Evolutionary conservation across 2,113 vertebrate species (phyloP).

Genomic region (Apodemus speciosus): DNA sequence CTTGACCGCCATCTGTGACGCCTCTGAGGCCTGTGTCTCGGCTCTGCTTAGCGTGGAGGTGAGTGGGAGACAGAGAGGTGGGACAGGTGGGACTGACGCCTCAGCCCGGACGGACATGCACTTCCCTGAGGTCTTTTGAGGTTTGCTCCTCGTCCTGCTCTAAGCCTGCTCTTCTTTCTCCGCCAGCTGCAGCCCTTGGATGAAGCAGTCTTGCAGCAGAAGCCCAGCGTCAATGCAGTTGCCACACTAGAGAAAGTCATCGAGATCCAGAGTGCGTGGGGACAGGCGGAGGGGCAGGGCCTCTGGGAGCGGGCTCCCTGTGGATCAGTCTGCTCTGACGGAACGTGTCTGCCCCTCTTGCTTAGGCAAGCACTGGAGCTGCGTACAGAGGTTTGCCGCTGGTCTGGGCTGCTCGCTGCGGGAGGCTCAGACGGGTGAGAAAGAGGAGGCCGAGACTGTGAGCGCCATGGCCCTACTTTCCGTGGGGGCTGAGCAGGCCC

Average conservation of each 20-base stretch:
- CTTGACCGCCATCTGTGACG: slow-evolving; percentile 93
- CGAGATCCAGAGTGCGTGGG: slow-evolving; percentile 93
- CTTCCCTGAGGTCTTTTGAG: neutral
- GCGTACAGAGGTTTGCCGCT: slow-evolving; percentile 84
- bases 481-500: slow-evolving; percentile 88
- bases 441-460: slow-evolving; percentile 92
- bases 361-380: slow-evolving; percentile 93
- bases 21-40: slow-evolving; percentile 90
- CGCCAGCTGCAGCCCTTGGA: slow-evolving; percentile 90
- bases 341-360: neutral
- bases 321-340: neutral
- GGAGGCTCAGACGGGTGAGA: slow-evolving; percentile 92
- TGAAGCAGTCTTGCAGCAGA: slow-evolving; percentile 90
- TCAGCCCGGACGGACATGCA: neutral
- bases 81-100: neutral
- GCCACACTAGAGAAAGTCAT: slow-evolving; percentile 93
- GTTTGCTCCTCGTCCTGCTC: too few species aligned
- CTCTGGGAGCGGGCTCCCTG: fast-evolving
- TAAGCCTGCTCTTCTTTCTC: neutral
- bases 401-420: slow-evolving; percentile 88
- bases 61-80: neutral
- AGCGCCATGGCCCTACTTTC: slow-evolving; percentile 95
- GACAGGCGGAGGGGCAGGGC: neutral
- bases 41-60: slow-evolving; percentile 92
- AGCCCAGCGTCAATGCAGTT: slow-evolving; percentile 91